Conservation (phyloP, 2,113 vertebrate genomes). For the Gymnogyps californianus region DNA sequence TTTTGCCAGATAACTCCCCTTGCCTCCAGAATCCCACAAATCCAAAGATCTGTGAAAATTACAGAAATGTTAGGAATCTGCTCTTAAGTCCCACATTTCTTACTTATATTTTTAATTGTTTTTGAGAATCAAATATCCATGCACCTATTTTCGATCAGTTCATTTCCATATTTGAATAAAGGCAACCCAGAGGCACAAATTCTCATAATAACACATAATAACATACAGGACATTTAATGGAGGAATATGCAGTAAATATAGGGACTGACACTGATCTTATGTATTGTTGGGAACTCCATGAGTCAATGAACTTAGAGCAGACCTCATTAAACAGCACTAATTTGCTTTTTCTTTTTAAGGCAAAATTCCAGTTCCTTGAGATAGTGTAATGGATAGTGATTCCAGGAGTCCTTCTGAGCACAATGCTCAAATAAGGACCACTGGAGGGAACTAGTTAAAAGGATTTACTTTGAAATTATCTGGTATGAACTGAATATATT, state of each 20-base stretch:
- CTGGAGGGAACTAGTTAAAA: slow-evolving; percentile 65
- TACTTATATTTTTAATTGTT: not conserved
- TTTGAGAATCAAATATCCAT: not conserved
- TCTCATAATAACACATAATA: not conserved
- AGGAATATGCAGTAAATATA: not conserved
- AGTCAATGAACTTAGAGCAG: not conserved
- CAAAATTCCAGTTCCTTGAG: not conserved
- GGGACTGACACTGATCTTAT: not conserved
- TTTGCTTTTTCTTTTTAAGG: not conserved
- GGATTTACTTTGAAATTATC: slow-evolving; percentile 62
- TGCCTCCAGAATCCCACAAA: not conserved
- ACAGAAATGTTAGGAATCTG: not conserved
- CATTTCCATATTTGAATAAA: not conserved
- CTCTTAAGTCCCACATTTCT: not conserved
- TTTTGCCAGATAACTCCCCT: not conserved
- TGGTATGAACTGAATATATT: slow-evolving; percentile 63
- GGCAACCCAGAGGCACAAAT: not conserved
- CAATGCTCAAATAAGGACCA: not conserved
- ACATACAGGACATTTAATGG: not conserved
- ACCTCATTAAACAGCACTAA: not conserved
- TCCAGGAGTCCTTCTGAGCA: slow-evolving; percentile 3
- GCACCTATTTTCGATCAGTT: not conserved
- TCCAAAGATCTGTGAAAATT: not conserved
- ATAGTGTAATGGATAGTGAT: not conserved
- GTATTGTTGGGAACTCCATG: not conserved